Conservation (phyloP, 1,140 invertebrate genomes). For the Hylaeus anthracinus region DNA sequence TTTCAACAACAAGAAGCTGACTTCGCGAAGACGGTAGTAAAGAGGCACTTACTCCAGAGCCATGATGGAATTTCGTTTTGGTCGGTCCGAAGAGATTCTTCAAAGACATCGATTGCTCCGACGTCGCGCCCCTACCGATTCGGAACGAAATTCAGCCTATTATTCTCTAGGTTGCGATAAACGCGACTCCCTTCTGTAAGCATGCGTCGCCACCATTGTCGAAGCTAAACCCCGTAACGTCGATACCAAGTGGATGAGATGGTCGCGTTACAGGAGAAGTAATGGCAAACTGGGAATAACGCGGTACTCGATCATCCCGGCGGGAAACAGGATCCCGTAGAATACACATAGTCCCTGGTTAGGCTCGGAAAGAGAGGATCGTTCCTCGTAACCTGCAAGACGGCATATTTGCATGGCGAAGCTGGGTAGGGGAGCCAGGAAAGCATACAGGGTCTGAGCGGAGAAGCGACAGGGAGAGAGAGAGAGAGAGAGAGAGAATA, state of each 20-base stretch:
- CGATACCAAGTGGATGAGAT: neutral
- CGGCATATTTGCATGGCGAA: conserved; percentile 30
- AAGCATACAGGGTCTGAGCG: neutral
- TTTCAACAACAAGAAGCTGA: no score
- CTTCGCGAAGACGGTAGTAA: no score
- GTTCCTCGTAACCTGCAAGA: conserved; percentile 24
- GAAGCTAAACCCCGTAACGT: neutral
- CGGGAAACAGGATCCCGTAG: conserved; percentile 13
- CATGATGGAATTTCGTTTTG: no score
- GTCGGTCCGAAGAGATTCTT: no score
- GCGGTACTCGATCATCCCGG: conserved; percentile 26
- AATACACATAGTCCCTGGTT: neutral
- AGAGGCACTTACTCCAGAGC: no score
- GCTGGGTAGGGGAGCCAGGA: neutral
- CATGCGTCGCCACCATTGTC: no score
- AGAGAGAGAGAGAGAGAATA: conserved; percentile 13
- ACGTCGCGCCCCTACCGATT: no score
- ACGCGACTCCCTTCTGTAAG: no score
- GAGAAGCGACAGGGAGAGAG: neutral
- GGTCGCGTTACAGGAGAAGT: neutral
- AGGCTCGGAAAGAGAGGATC: conserved; percentile 24
- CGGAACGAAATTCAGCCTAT: no score
- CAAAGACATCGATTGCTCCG: no score
- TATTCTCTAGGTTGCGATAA: no score
- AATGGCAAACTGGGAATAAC: conserved; percentile 1